Evolutionary conservation across 2,888 invertebrate species (phyloP).

Genomic region (Vesta saturnalis): DNA sequence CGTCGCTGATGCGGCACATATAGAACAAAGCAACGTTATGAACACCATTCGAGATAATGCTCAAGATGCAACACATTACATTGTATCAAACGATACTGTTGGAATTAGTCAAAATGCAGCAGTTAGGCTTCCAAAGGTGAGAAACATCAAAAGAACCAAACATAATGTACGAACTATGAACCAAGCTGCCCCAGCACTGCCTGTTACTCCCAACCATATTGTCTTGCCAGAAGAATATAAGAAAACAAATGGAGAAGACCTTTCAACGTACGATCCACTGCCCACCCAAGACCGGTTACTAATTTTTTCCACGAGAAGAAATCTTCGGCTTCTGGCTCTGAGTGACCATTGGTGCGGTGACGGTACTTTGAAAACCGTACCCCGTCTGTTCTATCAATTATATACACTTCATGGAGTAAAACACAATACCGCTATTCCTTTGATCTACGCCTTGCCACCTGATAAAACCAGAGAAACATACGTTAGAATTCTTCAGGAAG

Average conservation of each 20-base stretch:
- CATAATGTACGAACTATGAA: too few species aligned
- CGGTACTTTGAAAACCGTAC: conserved; percentile 40
- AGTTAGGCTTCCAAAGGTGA: conserved; percentile 4
- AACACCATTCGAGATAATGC: conserved; percentile 6
- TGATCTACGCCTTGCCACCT: too few species aligned
- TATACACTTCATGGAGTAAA: too few species aligned
- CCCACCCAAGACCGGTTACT: background rate
- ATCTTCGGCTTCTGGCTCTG: too few species aligned
- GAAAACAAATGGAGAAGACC: conserved; percentile 5
- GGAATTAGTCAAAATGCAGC: background rate
- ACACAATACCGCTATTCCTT: too few species aligned
- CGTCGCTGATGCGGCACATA: background rate
- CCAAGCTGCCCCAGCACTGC: too few species aligned
- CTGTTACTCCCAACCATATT: background rate
- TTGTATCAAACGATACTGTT: conserved; percentile 1
- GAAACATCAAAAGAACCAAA: conserved; percentile 10
- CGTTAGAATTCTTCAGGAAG: conserved; percentile 3
- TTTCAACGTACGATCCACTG: conserved; percentile 15
- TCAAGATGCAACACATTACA: background rate
- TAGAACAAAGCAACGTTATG: conserved; percentile 10
- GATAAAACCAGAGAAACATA: too few species aligned
- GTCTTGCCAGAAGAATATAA: conserved; percentile 5
- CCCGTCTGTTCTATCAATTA: conserved; percentile 39
- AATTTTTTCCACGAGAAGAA: conserved; percentile 14
- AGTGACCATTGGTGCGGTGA: too few species aligned